phyloP scores from a whole-genome alignment of 2,797 vertebrate species.

The Clarias laeviceps region DNA sequence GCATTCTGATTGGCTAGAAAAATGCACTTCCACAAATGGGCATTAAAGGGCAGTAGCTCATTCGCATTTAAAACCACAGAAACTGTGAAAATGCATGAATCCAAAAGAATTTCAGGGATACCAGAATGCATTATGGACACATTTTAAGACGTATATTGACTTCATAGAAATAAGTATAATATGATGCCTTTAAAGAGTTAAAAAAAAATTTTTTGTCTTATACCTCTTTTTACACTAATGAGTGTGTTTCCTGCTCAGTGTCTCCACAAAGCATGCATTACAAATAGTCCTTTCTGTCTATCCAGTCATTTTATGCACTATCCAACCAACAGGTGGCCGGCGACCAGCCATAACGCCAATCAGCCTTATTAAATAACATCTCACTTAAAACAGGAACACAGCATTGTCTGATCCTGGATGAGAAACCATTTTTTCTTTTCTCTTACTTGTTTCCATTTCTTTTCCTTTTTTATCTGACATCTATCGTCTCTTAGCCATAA shows the following conservation, averaged over 20 bases:
- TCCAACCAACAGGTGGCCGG: conserved; percentile 30
- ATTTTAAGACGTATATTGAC: too few relatives aligned
- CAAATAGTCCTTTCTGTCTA: conserved; percentile 22
- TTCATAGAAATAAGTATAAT: too few relatives aligned
- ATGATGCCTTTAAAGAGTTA: too few relatives aligned
- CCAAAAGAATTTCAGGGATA: too few relatives aligned
- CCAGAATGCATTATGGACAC: too few relatives aligned
- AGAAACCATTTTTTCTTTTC: conserved; percentile 54
- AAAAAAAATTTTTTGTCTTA: too few relatives aligned
- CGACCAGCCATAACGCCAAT: background rate
- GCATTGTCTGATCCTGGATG: conserved; percentile 54
- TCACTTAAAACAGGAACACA: conserved; percentile 62
- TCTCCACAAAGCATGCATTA: background rate
- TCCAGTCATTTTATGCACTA: conserved; percentile 22
- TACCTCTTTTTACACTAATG: background rate
- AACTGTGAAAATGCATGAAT: too few relatives aligned
- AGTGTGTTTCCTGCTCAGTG: background rate
- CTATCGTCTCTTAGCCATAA: background rate
- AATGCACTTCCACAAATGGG: too few relatives aligned
- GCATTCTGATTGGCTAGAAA: too few relatives aligned
- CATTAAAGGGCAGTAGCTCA: too few relatives aligned
- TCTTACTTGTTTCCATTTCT: background rate
- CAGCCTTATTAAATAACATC: conserved; percentile 68
- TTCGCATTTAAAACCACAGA: too few relatives aligned
- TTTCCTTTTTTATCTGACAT: background rate